A percentile compares a stretch with the other conserved stretches of the same genome.
phyloP scores from a whole-genome alignment of 1,140 invertebrate genomes.

The Solenopsis invicta region DNA sequence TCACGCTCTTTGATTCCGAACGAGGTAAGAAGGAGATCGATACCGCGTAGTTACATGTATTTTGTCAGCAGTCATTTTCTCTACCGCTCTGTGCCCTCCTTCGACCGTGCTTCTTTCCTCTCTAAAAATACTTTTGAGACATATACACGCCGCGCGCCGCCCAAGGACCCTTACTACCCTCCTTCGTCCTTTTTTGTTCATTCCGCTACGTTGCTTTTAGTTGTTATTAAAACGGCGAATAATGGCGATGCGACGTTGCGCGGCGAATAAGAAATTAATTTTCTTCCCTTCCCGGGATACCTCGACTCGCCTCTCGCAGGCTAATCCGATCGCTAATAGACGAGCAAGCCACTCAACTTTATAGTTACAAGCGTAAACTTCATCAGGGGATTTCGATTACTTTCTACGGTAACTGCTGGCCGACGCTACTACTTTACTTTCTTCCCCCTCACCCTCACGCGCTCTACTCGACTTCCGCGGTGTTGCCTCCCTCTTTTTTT shows the following conservation, averaged over 20 bases:
- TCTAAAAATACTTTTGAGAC: slow-evolving; percentile 23
- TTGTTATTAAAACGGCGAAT: slow-evolving; percentile 68
- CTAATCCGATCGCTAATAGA: slow-evolving; percentile 76
- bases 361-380: slow-evolving; percentile 78
- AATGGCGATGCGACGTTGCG: slow-evolving; percentile 58
- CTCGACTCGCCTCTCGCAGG: slow-evolving; percentile 15
- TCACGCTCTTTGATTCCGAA: slow-evolving; percentile 40
- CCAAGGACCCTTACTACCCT: not conserved
- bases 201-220: not conserved
- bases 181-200: not conserved
- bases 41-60: slow-evolving; percentile 68
- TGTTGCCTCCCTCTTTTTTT: slow-evolving; percentile 23
- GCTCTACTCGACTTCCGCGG: slow-evolving; percentile 18
- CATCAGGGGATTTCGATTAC: slow-evolving; percentile 74
- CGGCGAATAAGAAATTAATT: slow-evolving; percentile 77
- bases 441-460: not conserved
- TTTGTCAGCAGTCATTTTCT: slow-evolving; percentile 49
- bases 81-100: not conserved
- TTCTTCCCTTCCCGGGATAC: slow-evolving; percentile 57
- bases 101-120: not conserved
- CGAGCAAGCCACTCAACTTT: slow-evolving; percentile 72
- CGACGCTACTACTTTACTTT: slow-evolving; percentile 26
- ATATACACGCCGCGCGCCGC: not conserved
- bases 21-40: slow-evolving; percentile 30
- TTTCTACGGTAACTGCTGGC: slow-evolving; percentile 69